Evolutionary conservation across 2,113 vertebrate species (phyloP).

Genomic region (Tricholaema leucomelas): DNA sequence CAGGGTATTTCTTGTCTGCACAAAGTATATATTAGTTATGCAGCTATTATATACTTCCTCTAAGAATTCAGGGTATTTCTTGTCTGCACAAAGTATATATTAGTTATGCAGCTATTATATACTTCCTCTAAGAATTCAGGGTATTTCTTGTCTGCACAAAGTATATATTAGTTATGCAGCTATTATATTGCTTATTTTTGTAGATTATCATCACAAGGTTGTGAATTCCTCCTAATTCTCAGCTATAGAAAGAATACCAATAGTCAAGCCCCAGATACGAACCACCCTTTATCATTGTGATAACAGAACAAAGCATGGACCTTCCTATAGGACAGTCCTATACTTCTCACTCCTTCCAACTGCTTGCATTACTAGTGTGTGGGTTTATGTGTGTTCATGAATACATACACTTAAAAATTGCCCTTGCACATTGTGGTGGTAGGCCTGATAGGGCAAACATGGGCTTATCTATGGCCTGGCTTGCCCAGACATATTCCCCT

Average conservation of each 20-base stretch:
- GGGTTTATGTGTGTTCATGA: rapidly evolving
- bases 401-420: neutral
- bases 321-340: neutral
- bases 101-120: too few relatives aligned
- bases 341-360: neutral
- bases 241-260: neutral
- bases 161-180: neutral
- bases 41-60: too few relatives aligned
- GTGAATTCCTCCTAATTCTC: neutral
- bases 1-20: neutral
- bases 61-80: neutral
- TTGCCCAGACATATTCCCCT: too few relatives aligned
- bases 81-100: neutral
- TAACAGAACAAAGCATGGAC: neutral
- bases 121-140: neutral
- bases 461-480: too few relatives aligned
- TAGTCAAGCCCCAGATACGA: neutral
- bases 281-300: neutral
- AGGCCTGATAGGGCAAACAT: too few relatives aligned
- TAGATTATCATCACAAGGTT: neutral
- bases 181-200: neutral
- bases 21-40: neutral
- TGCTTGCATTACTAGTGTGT: neutral
- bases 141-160: neutral
- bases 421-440: neutral